Evolutionary conservation across 2,797 vertebrate genomes (phyloP), one percentile per base, ranked within the genome.

Genomic region (Urocyon cinereoargenteus): DNA sequence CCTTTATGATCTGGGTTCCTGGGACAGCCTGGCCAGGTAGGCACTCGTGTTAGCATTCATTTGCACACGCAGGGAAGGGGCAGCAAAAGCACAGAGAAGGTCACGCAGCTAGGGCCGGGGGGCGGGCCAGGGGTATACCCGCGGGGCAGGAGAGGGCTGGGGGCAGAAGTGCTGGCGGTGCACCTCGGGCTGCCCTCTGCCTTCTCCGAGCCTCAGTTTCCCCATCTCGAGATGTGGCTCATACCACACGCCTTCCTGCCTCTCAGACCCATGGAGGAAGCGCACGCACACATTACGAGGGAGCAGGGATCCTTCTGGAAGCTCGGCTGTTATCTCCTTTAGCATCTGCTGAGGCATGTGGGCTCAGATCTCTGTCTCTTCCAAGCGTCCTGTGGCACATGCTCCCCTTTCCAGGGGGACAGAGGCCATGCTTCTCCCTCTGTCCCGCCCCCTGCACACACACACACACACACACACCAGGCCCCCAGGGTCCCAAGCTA

Each of bases 41-140:
- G 45, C 15, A 6, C 15, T 83, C 3, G 18, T 8, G 2, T 9
- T 0, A 51, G n/a, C 49, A 0, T 28, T 34, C 36, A 36, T 79
- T 40, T 86, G 31, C 6, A 66, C 15, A 45, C 40, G 1, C 0
- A 62, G 1, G 15, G 31, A 55, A 22, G 26, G 64, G 59, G 45
- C 57, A 14, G 31, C 19, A 24, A 34, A 75, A 73, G 45, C 18
- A 24, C 81, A 86, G 79, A 82, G 79, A 53, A 51, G 62, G 85
- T 49, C 53, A 84, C 75, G 62, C 57, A 78, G 88, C 21, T 28
- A 53, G 70, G 49, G 77, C n/a, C 5, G 19, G n/a, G 18, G 66
- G 8, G 0, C 18, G 1, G 49, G 22, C 62, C 21, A 26, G 0
- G 7, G 55, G 36, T 34, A 3, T 0, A n/a, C 3, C 53, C 45